phyloP scores from a whole-genome alignment of 2,797 vertebrate species.

The Chelon labrosus region DNA sequence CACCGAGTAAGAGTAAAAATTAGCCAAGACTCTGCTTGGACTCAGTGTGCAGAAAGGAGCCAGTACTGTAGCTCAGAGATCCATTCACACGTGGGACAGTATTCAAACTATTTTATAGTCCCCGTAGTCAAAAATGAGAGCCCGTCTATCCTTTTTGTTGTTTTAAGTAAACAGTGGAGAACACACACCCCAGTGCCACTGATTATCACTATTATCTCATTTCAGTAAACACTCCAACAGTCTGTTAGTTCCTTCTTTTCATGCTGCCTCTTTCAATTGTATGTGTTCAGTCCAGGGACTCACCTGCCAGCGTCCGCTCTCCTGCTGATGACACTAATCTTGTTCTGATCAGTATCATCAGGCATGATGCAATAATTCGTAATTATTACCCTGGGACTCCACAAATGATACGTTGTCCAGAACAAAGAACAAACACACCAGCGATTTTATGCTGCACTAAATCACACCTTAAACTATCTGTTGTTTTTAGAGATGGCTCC shows the following conservation, averaged over 20 bases:
- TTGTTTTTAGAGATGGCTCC: conserved; percentile 2
- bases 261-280: conserved; percentile 7
- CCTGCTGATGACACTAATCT: conserved; percentile 19
- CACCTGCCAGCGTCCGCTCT: conserved; percentile 21
- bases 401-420: conserved; percentile 22
- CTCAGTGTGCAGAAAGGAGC: too few species aligned
- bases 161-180: not conserved
- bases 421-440: conserved; percentile 7
- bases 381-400: conserved; percentile 28
- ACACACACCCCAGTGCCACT: not conserved
- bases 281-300: conserved; percentile 15
- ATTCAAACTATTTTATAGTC: not conserved
- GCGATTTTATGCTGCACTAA: conserved; percentile 11
- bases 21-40: too few species aligned
- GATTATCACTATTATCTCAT: not conserved
- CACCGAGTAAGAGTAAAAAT: too few species aligned
- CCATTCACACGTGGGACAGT: not conserved
- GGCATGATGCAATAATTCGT: conserved; percentile 16
- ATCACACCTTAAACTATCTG: not conserved
- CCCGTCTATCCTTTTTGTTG: not conserved
- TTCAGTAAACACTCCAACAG: not conserved
- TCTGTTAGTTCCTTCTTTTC: not conserved
- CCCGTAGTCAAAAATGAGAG: not conserved
- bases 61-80: not conserved
- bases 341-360: conserved; percentile 23